Percentiles rank a stretch among this genome's conserved stretches.
Conservation (phyloP, 2,888 invertebrate species). For the Caenorhabditis sp. region DNA sequence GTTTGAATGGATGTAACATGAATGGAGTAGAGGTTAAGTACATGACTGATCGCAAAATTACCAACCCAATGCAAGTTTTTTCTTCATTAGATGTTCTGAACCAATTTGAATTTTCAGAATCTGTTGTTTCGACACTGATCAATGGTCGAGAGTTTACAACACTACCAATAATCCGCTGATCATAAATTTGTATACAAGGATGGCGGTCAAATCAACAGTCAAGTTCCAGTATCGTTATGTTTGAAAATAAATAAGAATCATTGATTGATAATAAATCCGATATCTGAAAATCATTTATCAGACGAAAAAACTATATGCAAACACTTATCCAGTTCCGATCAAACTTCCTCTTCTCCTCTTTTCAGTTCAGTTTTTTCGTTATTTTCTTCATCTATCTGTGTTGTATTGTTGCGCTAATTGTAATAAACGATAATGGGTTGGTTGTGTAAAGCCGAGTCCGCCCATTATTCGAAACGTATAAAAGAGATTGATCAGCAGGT, state of each 20-base stretch:
- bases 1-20: slow-evolving; percentile 11
- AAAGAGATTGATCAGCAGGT: neutral
- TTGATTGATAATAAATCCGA: no score
- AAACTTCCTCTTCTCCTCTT: neutral
- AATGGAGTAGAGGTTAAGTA: slow-evolving; percentile 22
- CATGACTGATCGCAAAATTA: neutral
- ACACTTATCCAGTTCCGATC: neutral
- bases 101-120: neutral
- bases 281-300: neutral
- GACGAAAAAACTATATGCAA: neutral
- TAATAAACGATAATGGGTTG: slow-evolving; percentile 1
- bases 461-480: neutral
- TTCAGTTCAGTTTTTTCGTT: neutral
- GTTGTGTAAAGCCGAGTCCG: neutral
- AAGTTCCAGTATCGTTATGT: neutral
- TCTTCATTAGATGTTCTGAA: no score
- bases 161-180: neutral
- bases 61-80: slow-evolving; percentile 21
- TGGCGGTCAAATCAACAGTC: neutral
- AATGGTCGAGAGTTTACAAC: neutral
- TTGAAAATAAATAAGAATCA: no score
- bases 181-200: neutral
- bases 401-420: neutral
- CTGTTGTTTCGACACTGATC: neutral
- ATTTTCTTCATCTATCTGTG: neutral